phyloP scores from a whole-genome alignment of 2,113 vertebrate species.

The Oryctolagus cuniculus region mOryCun1.1 NC_091438.1:32093501-32094000 shows the following conservation, averaged over 20 bases:
- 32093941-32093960: constrained; percentile 52
- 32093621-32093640: background rate
- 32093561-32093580: background rate
- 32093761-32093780: background rate
- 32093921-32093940: background rate
- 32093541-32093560: background rate
- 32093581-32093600: background rate
- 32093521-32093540: background rate
- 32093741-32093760: background rate
- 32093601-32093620: background rate
- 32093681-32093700: background rate
- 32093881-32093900: background rate
- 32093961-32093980: background rate
- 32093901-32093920: constrained; percentile 5
- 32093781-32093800: background rate
- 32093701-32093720: background rate
- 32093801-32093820: background rate
- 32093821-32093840: background rate
- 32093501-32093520: background rate
- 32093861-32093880: constrained; percentile 25
- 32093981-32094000: constrained; percentile 36
- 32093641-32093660: background rate
- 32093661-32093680: constrained; percentile 36
- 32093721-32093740: background rate
- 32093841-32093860: constrained; percentile 30